Base-by-base conservation (phyloP, 1,140 invertebrate genomes). In the Trichonephila inaurata region DNA sequence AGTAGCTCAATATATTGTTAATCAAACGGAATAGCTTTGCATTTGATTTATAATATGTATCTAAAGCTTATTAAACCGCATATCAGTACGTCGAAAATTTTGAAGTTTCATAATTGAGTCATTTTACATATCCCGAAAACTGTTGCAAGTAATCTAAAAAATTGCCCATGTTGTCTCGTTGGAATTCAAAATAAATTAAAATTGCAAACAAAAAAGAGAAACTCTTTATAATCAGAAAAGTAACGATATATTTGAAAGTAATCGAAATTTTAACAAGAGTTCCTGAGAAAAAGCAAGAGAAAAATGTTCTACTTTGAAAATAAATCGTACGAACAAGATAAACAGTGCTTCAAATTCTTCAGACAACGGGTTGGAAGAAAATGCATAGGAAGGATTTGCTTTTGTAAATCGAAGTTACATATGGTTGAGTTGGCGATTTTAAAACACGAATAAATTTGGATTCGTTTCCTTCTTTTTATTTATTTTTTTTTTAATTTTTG, bases 381-480 rank as follows among this genome's bases (percentile, higher is more conserved):
- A 72, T 72, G 69, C 24, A 28, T 24, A 72, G 77, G 33, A 16
- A 72, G 69, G 69, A 28, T 72, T 72, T 72, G 69, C 28, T 28
- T 72, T 72, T 28, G 24, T 72, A 72, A 72, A 72, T 72, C 28
- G 69, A 28, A 72, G 64, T 82, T 82, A 82, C 58, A 86, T 86
- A 86, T 60, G 83, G 83, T 86, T n/a, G 83, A 86, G 83, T 86
- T 86, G 83, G 83, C 83, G 83, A 86, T 61, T 86, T 86, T 86
- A 86, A 28, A 62, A 28, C 58, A 86, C 21, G 83, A 86, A 86
- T 61, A 86, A 86, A 86, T 86, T 86, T 28, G 2, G 51, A 40
- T 40, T 40, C 33, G 4, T 40, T 40, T 40, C 33, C 6, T 19
- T 86, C 21, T n/a, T n/a, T 19, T 86, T 61, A 21, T 24, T n/a